These are phyloP conservation scores for Sarcophilus harrisii DNA, from an alignment of 2,797 vertebrate genomes.

Conservation along the genomic window DNA sequence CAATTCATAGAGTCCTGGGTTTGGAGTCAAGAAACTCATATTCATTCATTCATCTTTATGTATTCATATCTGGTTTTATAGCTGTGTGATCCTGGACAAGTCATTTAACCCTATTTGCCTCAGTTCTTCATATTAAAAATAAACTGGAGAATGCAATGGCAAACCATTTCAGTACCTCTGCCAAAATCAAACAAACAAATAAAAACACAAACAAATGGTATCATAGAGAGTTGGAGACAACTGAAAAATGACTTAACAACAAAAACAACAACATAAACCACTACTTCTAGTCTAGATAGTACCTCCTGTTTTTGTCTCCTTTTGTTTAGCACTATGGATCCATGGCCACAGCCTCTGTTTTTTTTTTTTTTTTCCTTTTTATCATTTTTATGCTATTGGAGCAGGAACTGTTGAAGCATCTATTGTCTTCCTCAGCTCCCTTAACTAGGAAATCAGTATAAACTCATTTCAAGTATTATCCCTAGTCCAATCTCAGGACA, in stretches of 20 bases:
- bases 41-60: neutral
- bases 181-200: neutral
- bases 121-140: no score
- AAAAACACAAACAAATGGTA: neutral
- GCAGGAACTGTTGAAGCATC: neutral
- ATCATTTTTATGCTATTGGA: neutral
- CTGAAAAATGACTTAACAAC: neutral
- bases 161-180: neutral
- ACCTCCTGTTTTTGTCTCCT: neutral
- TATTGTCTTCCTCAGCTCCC: neutral
- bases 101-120: no score
- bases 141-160: no score
- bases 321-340: neutral
- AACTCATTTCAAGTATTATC: neutral
- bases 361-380: neutral
- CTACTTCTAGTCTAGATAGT: neutral
- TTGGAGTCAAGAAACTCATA: neutral
- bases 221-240: neutral
- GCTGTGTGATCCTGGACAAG: no score
- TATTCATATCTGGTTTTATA: neutral
- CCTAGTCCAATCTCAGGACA: neutral
- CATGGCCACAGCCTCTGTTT: neutral
- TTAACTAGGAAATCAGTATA: neutral
- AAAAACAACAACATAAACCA: neutral
- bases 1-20: neutral